Evolutionary conservation across 2,797 vertebrate species (phyloP).

Genomic region (Rhynchonycteris naso): DNA sequence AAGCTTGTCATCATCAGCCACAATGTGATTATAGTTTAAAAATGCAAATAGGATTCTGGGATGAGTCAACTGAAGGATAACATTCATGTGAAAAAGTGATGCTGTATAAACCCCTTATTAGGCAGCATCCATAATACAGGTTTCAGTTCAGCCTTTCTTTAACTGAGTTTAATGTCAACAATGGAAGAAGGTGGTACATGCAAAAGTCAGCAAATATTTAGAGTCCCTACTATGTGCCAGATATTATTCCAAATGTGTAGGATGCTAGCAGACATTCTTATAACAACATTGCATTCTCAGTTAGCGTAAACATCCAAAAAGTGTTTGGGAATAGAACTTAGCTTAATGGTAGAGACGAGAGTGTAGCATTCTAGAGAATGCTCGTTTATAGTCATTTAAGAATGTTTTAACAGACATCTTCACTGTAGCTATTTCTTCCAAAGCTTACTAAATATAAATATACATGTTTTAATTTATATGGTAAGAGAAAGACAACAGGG

Average conservation of each 20-base stretch:
- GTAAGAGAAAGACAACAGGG: background rate
- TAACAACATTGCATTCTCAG: background rate
- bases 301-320: background rate
- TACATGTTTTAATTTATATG: background rate
- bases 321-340: background rate
- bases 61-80: conserved; percentile 57
- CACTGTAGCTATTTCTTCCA: background rate
- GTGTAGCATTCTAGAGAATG: background rate
- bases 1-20: conserved; percentile 55
- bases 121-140: background rate
- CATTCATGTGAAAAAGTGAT: conserved; percentile 61
- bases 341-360: background rate
- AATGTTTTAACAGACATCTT: background rate
- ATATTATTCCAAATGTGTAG: background rate
- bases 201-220: conserved; percentile 38
- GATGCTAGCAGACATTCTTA: background rate
- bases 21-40: conserved; percentile 68
- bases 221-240: background rate
- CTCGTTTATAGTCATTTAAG: background rate
- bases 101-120: conserved; percentile 59
- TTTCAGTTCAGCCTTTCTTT: conserved; percentile 46
- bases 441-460: background rate
- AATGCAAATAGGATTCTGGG: conserved; percentile 67
- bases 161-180: conserved; percentile 30
- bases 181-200: background rate